phyloP scores from a whole-genome alignment of 2,797 vertebrate genomes.

The Bufotes viridis region DNA sequence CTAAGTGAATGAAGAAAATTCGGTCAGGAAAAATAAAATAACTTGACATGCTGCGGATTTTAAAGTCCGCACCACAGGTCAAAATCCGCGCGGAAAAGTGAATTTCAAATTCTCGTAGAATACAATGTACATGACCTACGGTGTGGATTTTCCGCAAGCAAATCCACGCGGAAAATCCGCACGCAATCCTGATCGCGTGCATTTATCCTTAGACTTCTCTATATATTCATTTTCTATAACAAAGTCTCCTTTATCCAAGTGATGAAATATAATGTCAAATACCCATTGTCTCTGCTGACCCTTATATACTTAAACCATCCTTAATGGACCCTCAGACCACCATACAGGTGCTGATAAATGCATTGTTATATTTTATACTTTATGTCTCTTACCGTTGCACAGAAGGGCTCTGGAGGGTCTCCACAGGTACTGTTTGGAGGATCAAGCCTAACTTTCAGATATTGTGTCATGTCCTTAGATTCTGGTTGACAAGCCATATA shows the following conservation, averaged over 20 bases:
- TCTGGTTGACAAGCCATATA: conserved; percentile 99
- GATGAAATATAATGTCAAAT: not conserved
- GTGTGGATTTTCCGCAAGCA: too few species aligned
- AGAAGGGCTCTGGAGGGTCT: conserved; percentile 96
- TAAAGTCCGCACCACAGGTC: too few species aligned
- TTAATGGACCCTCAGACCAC: not conserved
- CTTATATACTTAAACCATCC: not conserved
- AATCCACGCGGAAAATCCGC: too few species aligned
- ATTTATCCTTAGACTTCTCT: not conserved
- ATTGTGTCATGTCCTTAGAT: conserved; percentile 95
- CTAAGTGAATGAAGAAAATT: too few species aligned
- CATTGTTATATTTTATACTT: not conserved
- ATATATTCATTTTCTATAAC: not conserved
- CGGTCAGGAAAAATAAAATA: too few species aligned
- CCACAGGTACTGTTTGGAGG: conserved; percentile 97
- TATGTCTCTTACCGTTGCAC: conserved; percentile 87
- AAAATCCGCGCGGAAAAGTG: too few species aligned
- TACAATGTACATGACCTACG: too few species aligned
- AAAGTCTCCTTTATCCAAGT: not conserved
- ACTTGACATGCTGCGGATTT: too few species aligned
- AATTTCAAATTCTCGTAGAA: too few species aligned
- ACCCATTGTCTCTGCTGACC: too few species aligned
- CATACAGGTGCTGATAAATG: not conserved
- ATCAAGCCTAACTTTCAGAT: conserved; percentile 90
- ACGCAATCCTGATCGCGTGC: too few species aligned